Percentiles rank a stretch among this genome's conserved stretches.
Evolutionary conservation across 2,797 vertebrate species (phyloP).

Genomic region (Perodicticus potto): DNA sequence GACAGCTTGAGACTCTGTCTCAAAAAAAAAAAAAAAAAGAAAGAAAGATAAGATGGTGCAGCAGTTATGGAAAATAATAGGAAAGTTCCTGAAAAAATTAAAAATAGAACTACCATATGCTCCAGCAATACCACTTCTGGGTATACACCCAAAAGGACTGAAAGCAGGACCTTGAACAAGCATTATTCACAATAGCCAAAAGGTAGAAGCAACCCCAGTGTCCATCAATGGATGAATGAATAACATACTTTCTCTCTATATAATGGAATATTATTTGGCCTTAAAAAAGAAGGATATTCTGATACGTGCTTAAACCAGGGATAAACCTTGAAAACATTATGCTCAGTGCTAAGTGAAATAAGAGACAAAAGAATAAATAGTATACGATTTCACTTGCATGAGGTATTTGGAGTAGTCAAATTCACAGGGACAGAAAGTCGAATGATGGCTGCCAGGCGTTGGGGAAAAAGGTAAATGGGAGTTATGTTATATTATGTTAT

Average conservation of each 20-base stretch:
- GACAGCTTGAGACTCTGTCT: too few relatives aligned
- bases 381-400: not conserved
- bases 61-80: not conserved
- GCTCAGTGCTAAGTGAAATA: not conserved
- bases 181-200: slow-evolving; percentile 32
- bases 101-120: not conserved
- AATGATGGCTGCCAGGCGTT: not conserved
- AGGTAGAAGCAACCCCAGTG: not conserved
- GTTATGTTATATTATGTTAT: not conserved
- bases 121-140: not conserved
- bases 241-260: not conserved
- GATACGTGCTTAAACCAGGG: not conserved
- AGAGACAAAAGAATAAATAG: slow-evolving; percentile 10
- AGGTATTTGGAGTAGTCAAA: not conserved
- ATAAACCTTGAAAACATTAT: slow-evolving; percentile 13
- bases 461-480: not conserved
- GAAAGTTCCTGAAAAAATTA: not conserved
- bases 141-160: not conserved
- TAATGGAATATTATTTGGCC: not conserved
- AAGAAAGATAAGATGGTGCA: not conserved
- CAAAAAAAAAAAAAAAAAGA: too few relatives aligned
- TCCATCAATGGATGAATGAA: not conserved
- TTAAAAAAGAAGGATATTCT: slow-evolving; percentile 53
- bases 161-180: slow-evolving; percentile 35
- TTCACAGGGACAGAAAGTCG: not conserved